Conservation (phyloP, 2,888 invertebrate genomes). For the Lasioglossum figueresi region DNA sequence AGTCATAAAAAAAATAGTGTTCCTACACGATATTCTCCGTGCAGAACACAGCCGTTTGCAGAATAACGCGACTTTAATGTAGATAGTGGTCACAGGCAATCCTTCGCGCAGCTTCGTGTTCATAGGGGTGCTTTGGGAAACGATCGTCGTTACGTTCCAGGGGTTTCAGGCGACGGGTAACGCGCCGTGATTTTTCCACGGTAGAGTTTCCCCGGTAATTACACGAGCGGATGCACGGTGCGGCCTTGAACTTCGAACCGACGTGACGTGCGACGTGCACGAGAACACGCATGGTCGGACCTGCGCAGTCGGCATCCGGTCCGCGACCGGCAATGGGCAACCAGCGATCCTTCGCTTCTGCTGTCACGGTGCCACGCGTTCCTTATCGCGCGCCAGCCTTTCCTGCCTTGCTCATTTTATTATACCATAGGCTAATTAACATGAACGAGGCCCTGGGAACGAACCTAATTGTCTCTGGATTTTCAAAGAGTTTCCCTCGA, state of each 20-base stretch:
- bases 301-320: conserved; percentile 60
- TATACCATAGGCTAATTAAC: conserved; percentile 21
- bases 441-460: neutral
- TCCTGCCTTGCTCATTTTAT: conserved; percentile 51
- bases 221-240: conserved; percentile 39
- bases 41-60: too few relatives aligned
- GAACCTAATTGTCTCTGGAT: neutral
- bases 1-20: too few relatives aligned
- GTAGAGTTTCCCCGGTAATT: conserved; percentile 41
- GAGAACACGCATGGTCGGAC: conserved; percentile 10
- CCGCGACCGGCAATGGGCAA: conserved; percentile 48
- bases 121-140: neutral
- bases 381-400: conserved; percentile 49
- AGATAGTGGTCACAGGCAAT: too few relatives aligned
- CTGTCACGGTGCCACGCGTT: conserved; percentile 26
- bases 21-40: too few relatives aligned
- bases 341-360: conserved; percentile 35
- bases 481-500: neutral
- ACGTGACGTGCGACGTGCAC: conserved; percentile 20
- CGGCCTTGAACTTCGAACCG: conserved; percentile 68
- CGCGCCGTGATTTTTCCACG: conserved; percentile 21
- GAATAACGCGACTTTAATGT: too few relatives aligned
- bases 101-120: neutral
- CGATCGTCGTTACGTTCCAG: neutral
- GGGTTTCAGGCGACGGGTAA: neutral